Conservation (phyloP, 2,113 vertebrate species). For the Brachypteracias leptosomus region DNA sequence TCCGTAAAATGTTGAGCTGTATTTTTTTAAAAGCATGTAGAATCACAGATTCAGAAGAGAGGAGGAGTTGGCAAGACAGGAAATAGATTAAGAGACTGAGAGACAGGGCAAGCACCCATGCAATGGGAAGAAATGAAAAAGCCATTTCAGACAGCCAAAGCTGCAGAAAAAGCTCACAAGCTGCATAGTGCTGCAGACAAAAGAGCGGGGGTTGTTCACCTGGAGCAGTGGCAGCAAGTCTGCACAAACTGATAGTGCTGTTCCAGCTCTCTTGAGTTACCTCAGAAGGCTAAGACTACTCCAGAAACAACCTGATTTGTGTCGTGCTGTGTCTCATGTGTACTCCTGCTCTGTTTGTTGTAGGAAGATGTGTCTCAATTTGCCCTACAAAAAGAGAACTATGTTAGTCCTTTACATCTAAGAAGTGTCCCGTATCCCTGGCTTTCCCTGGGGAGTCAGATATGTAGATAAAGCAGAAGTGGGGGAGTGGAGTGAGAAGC, state of each 20-base stretch:
- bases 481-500: neutral
- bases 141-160: neutral
- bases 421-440: neutral
- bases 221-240: neutral
- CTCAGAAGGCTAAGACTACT: neutral
- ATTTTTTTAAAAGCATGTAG: neutral
- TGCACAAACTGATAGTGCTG: neutral
- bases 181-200: neutral
- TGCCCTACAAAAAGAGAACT: neutral
- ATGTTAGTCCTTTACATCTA: neutral
- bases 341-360: neutral
- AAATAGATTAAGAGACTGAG: neutral
- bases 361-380: neutral
- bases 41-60: neutral
- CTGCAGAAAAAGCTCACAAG: neutral
- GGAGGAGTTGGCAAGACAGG: rapidly evolving
- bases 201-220: neutral
- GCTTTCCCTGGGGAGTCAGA: neutral
- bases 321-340: neutral
- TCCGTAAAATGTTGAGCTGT: neutral
- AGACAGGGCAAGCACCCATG: neutral
- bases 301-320: neutral
- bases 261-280: neutral
- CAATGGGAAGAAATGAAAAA: neutral
- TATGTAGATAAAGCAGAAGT: neutral